Base-by-base conservation (phyloP, 2,888 invertebrate species). In the Hermodice carunculata region DNA sequence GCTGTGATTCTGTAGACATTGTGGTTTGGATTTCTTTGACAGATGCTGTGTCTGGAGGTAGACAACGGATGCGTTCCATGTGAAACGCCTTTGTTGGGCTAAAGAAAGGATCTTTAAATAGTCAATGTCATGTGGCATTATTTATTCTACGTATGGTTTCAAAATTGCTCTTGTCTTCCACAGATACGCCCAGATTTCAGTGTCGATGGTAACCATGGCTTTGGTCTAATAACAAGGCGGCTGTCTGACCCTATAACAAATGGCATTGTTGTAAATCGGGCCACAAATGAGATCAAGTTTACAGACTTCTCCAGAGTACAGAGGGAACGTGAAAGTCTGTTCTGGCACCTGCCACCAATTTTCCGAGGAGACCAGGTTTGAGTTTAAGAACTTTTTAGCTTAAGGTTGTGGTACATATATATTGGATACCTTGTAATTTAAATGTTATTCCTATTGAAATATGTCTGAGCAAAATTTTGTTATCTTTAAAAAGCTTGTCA, bases 241-340 rank as follows among this genome's bases (percentile, higher is more conserved):
- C 76, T 85, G 64, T 75, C 76, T 40, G 76, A 78, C 34, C 71
- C 76, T 42, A 82, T 85, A 52, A 79, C 79, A 11, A 85, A 86
- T 65, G 86, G 86, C 17, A 82, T 86, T 60, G 71, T 65, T 5
- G 78, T 84, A 3, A 87, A 70, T 77, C 84, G 52, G 70, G 83
- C 70, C 72, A 86, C 62, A 81, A 89, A 78, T 79, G 89, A 77
- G 69, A 76, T 86, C 51, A 78, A 75, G 6, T 86, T 83, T 70
- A 77, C 78, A 44, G 70, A 73, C 34, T 84, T 86, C 69, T 57
- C 74, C 42, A 81, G 74, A 32, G 74, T 79, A 28, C 81, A 79
- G 76, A 67, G 71, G 65, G 82, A 76, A 59, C 70, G 74, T 42
- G 81, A 78, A 72, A 84, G 81, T 56, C 72, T 83, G 17, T 83